phyloP scores from a whole-genome alignment of 2,888 invertebrate species.

The Entomobrya proxima region DNA sequence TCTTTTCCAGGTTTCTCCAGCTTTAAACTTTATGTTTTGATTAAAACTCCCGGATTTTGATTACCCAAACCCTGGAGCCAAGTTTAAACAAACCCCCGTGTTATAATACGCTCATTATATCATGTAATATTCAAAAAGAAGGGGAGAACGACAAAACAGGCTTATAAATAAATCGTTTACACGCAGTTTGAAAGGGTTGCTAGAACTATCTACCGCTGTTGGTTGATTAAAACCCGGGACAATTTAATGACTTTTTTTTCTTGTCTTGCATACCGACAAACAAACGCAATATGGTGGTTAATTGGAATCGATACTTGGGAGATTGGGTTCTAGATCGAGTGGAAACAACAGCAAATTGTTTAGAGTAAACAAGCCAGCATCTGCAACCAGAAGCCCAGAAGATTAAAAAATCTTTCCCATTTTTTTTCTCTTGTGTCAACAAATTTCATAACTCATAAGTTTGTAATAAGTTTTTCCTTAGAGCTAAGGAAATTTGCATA shows the following conservation, averaged over 20 bases:
- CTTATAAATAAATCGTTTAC: not conserved
- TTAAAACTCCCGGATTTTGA: too few species aligned
- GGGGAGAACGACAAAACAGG: not conserved
- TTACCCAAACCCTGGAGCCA: too few species aligned
- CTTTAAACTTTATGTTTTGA: too few species aligned
- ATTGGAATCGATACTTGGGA: too few species aligned
- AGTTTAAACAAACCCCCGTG: too few species aligned
- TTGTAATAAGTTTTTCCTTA: not conserved
- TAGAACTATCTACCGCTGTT: not conserved
- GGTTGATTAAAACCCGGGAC: slow-evolving; percentile 30
- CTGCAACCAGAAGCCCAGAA: too few species aligned
- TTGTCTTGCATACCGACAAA: not conserved
- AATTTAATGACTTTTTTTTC: slow-evolving; percentile 27
- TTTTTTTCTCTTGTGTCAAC: too few species aligned
- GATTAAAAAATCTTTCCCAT: too few species aligned
- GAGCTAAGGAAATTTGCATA: slow-evolving; percentile 26
- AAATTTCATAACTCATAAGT: not conserved
- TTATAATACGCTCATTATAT: not conserved
- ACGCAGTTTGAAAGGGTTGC: not conserved
- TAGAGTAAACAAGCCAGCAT: too few species aligned
- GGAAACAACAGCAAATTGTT: too few species aligned
- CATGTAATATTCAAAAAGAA: not conserved
- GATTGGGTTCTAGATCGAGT: too few species aligned
- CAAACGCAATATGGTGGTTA: not conserved
- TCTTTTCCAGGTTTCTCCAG: too few species aligned